A percentile compares a stretch with the other conserved stretches of the same genome.
Conservation (phyloP, 2,113 vertebrate species). For the Burhinus oedicnemus region DNA sequence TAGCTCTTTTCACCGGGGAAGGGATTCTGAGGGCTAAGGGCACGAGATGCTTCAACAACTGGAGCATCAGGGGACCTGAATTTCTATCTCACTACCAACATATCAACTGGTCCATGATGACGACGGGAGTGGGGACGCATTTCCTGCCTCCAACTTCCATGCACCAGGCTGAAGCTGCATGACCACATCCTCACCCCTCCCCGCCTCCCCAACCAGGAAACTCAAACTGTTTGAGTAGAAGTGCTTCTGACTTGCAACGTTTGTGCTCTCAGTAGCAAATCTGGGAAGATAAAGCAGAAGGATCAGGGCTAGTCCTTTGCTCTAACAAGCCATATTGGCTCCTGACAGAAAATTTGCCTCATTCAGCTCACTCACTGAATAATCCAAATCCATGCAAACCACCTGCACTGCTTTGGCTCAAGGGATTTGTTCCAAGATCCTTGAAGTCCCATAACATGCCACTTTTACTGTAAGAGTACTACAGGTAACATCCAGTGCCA, state of each 20-base stretch:
- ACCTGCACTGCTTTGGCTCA: not conserved
- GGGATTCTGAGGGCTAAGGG: not conserved
- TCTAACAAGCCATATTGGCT: not conserved
- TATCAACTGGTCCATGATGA: fast-evolving
- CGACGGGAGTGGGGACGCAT: fast-evolving
- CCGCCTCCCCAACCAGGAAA: not conserved
- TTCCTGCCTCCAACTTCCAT: fast-evolving
- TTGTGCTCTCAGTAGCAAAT: not conserved
- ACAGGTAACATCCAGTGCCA: not conserved
- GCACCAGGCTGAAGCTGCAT: not conserved
- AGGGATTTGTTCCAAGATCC: not conserved
- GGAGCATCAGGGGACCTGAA: not conserved
- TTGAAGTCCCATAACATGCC: not conserved
- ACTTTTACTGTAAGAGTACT: not conserved
- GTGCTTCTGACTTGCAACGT: not conserved
- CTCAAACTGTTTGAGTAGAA: not conserved
- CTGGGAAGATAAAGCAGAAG: not conserved
- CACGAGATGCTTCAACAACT: not conserved
- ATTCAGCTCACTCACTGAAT: not conserved
- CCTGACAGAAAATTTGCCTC: not conserved
- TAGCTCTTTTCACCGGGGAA: not conserved
- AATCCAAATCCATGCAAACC: not conserved
- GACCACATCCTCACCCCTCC: not conserved
- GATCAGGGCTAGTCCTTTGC: not conserved
- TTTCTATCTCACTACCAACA: no score